Evolutionary conservation across 1,140 invertebrate species (phyloP).

Genomic region (Drosophila kohkoa): DNA sequence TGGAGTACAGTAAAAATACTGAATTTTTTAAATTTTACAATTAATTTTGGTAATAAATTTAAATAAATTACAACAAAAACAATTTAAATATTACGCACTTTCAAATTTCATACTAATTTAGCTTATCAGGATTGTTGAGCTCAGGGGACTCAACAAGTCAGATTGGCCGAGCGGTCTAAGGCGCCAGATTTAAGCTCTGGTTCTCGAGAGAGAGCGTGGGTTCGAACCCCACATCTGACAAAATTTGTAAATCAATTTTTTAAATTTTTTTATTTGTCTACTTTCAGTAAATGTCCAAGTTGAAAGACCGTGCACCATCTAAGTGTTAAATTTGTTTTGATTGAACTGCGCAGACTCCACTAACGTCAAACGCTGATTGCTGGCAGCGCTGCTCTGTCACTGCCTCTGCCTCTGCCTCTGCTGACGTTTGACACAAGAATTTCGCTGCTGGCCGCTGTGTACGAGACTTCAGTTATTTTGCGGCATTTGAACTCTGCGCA

Average conservation of each 20-base stretch:
- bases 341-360: slow-evolving; percentile 66
- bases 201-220: slow-evolving; percentile 90
- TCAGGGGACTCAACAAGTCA: slow-evolving; percentile 75
- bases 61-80: no score
- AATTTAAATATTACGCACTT: no score
- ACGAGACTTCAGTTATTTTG: slow-evolving; percentile 58
- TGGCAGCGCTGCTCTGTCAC: slow-evolving; percentile 47
- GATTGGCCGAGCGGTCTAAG: slow-evolving; percentile 91
- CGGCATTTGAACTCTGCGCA: slow-evolving; percentile 62
- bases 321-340: slow-evolving; percentile 78
- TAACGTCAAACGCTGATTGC: slow-evolving; percentile 48
- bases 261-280: neutral
- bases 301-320: slow-evolving; percentile 19
- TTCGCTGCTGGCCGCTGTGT: slow-evolving; percentile 22
- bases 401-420: slow-evolving; percentile 11
- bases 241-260: neutral
- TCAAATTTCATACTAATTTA: no score
- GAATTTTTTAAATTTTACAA: no score
- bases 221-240: slow-evolving; percentile 91
- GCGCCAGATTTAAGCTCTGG: slow-evolving; percentile 91
- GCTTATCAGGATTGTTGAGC: no score
- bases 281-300: slow-evolving; percentile 8
- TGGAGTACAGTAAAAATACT: no score
- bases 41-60: no score
- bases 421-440: neutral